Base-by-base conservation (phyloP, 2,888 invertebrate species). In the Proisotoma minuta region DNA sequence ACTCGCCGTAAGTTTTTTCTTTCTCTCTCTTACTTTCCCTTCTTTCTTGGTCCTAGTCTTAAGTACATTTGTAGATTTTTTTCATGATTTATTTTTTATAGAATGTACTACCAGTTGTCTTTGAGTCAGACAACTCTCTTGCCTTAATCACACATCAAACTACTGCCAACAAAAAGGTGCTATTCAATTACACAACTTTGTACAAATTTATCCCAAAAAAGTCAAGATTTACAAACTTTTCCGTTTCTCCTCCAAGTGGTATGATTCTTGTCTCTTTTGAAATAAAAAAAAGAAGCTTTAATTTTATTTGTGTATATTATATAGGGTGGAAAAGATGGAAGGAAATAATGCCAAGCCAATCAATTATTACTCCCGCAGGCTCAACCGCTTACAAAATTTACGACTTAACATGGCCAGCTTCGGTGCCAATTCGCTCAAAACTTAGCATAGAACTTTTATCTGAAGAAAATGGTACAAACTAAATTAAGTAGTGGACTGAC, bases 311-410 rank as follows among this genome's bases (percentile, higher is more conserved):
- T 34, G 34, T 34, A 8, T 34, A 34, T 10, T 34, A 18, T 52
- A 3, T 20, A 56, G 56, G 56, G 12, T 56, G 56, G 56, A 56
- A 56, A 56, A 29, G 56, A 20, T 56, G 56, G 56, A 40, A 47
- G 43, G 56, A 56, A 47, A 56, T 56, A 3, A 15, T 56, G 8
- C 39, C 23, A 12, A 27, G 26, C 15, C 53, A 54, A n/a, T 20
- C 28, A 18, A 29, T 18, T 22, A 10, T 24, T n/a, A 29, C 5
- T 18, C 39, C 24, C 4, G 10, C n/a, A 24, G 27, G 43, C 22
- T 43, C 27, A 40, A 56, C 40, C 26, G 18, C 20, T 12, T 56
- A 56, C 43, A 56, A 29, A 24, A 29, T 34, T 18, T 56, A 43
- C 43, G 56, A 56, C 3, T 40, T 29, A 12, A 23, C 24, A n/a